phyloP scores from a whole-genome alignment of 2,113 vertebrate genomes.

The Tympanuchus pallidicinctus region DNA sequence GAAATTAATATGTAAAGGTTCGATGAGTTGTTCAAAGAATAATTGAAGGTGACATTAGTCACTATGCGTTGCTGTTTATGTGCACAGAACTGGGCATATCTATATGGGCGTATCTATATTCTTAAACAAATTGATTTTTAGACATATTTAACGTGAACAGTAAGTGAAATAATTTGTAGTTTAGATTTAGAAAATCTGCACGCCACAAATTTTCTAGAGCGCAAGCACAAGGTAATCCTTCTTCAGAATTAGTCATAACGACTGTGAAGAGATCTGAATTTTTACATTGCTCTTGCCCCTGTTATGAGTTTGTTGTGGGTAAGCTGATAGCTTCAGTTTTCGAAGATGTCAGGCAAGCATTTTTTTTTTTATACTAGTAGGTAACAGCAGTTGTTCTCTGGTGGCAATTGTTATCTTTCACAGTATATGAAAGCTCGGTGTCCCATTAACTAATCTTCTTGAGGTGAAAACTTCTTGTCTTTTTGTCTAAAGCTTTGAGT shows the following conservation, averaged over 20 bases:
- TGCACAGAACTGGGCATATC: background rate
- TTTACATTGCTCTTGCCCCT: background rate
- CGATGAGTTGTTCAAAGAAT: slow-evolving; percentile 13
- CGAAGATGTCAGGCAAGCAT: background rate
- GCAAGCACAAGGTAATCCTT: background rate
- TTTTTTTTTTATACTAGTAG: background rate
- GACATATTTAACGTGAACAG: slow-evolving; percentile 26
- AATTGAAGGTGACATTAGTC: slow-evolving; percentile 26
- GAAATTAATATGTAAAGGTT: background rate
- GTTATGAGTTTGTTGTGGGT: background rate
- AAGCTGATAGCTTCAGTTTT: slow-evolving; percentile 12
- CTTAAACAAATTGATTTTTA: slow-evolving; percentile 15
- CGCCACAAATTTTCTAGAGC: background rate
- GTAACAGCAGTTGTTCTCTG: background rate
- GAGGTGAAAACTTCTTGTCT: background rate
- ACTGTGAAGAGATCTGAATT: background rate
- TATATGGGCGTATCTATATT: background rate
- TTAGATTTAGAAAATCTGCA: background rate
- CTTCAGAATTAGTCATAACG: slow-evolving; percentile 8
- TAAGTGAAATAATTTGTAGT: slow-evolving; percentile 34
- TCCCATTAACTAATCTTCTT: background rate
- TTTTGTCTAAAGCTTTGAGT: background rate
- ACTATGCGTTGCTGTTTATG: background rate
- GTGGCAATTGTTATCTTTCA: background rate
- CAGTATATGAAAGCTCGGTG: fast-evolving